Conservation (phyloP, 2,113 vertebrate genomes). For the Larimichthys crocea region DNA sequence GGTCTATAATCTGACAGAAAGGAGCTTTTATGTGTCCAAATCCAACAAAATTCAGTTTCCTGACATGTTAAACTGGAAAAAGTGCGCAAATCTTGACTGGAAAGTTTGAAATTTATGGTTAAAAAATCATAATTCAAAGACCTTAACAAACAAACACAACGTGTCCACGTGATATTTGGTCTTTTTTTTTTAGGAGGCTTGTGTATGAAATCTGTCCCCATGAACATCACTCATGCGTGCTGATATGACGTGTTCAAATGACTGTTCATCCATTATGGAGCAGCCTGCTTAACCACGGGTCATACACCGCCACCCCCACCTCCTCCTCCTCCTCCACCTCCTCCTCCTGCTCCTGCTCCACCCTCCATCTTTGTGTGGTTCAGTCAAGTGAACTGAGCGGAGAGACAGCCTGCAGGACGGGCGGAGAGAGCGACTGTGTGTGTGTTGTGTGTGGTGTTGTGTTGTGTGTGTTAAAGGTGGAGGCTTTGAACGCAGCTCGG, state of each 20-base stretch:
- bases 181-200: too few species aligned
- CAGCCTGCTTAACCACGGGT: slow-evolving; percentile 67
- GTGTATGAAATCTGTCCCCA: slow-evolving; percentile 31
- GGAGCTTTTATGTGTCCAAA: background rate
- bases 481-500: background rate
- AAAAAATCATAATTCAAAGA: too few species aligned
- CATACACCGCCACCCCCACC: background rate
- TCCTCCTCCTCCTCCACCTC: too few species aligned
- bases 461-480: background rate
- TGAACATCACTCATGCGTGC: slow-evolving; percentile 51
- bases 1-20: background rate
- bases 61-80: background rate
- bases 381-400: slow-evolving; percentile 66
- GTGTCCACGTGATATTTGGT: too few species aligned
- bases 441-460: too few species aligned
- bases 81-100: too few species aligned
- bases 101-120: too few species aligned
- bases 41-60: background rate
- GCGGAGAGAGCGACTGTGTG: background rate
- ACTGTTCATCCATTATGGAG: slow-evolving; percentile 73
- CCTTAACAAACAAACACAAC: too few species aligned
- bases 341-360: too few species aligned
- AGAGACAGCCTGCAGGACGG: slow-evolving; percentile 63
- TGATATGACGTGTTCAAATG: slow-evolving; percentile 48
- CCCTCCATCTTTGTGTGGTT: slow-evolving; percentile 54